A percentile compares a stretch with the other conserved stretches of the same genome.
phyloP scores from a whole-genome alignment of 35 echinoderm and acorn worm species.

The Acanthaster planci region DNA sequence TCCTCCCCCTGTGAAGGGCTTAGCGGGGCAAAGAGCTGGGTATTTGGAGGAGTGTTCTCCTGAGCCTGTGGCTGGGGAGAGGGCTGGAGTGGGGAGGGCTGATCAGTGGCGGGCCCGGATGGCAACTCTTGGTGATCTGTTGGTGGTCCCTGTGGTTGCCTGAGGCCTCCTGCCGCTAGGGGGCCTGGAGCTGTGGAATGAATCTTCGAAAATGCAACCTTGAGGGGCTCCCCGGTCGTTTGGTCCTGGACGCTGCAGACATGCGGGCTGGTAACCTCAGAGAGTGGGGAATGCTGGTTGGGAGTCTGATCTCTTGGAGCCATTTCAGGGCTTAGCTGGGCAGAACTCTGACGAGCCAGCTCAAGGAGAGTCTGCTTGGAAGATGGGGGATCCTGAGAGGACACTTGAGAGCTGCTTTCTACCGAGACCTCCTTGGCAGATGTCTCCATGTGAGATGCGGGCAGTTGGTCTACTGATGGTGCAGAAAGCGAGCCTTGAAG shows the following conservation, averaged over 20 bases:
- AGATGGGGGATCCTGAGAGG: neutral
- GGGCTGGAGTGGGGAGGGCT: neutral
- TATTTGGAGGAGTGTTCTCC: neutral
- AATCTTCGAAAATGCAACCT: neutral
- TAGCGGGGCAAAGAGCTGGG: conserved; percentile 1
- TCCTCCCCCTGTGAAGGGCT: conserved; percentile 36
- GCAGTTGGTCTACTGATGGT: neutral
- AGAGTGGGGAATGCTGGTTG: neutral
- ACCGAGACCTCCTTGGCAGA: conserved; percentile 4
- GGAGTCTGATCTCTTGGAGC: neutral
- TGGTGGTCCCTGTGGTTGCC: neutral
- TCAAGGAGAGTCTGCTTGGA: conserved; percentile 8
- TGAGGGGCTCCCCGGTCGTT: neutral
- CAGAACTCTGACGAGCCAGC: neutral
- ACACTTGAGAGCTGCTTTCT: neutral
- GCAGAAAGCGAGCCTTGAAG: neutral
- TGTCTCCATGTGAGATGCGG: neutral
- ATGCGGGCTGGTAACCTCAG: neutral
- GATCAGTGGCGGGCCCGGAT: neutral
- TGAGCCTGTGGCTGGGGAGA: neutral
- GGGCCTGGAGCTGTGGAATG: neutral
- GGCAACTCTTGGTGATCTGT: neutral
- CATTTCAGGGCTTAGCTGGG: neutral
- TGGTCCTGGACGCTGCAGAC: conserved; percentile 1
- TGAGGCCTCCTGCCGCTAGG: neutral